phyloP scores from a whole-genome alignment of 2,888 invertebrate species.

The Cantharis lateralis region DNA sequence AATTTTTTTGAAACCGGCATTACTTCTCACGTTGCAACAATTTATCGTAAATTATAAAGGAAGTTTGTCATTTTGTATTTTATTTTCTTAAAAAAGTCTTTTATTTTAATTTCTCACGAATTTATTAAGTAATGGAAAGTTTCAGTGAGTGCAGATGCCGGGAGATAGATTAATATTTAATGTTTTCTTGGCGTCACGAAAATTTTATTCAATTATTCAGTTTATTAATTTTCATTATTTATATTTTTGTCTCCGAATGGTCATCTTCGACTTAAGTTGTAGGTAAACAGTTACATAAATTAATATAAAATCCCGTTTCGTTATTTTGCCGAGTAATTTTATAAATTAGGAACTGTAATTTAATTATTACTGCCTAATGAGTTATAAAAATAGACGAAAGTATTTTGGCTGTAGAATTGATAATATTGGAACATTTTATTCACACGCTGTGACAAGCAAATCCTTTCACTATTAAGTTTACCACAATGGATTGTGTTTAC shows the following conservation, averaged over 20 bases:
- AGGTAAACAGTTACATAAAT: background rate
- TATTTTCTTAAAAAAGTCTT: background rate
- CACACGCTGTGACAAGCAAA: background rate
- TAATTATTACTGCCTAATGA: background rate
- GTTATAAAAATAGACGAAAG: background rate
- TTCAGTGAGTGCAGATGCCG: background rate
- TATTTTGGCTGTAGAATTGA: background rate
- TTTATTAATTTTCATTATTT: background rate
- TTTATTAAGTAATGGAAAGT: background rate
- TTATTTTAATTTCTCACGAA: background rate
- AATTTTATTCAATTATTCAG: background rate
- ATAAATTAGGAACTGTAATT: background rate
- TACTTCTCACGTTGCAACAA: background rate
- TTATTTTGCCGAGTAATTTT: background rate
- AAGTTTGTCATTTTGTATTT: background rate
- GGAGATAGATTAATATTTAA: background rate
- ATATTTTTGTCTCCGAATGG: background rate
- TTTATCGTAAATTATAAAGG: background rate
- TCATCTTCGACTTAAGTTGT: background rate
- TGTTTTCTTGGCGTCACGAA: background rate
- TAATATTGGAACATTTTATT: background rate
- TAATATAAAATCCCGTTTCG: background rate
- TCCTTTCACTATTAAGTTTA: background rate
- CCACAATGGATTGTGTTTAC: background rate
- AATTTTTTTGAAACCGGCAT: background rate